Base-by-base conservation (phyloP, 2,113 vertebrate genomes). In the Pygoscelis antarcticus region DNA sequence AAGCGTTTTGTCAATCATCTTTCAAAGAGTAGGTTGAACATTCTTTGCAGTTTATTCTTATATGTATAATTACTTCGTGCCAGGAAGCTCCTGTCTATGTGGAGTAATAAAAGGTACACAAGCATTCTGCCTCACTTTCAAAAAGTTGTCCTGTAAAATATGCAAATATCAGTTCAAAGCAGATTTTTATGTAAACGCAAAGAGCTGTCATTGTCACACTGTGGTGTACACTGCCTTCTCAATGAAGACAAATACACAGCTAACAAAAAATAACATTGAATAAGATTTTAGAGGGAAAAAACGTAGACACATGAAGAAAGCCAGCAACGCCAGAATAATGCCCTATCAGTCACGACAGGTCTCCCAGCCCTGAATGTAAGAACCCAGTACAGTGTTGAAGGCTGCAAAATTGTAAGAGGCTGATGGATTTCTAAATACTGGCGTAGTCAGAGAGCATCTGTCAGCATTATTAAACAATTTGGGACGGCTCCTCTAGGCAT, bases 161-260 rank as follows among this genome's bases (percentile, higher is more conserved):
- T 9, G 27, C 10, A 32, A 92, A 60, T 71, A 70, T 9, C 54
- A 75, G 47, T 42, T 86, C 70, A 82, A 88, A 80, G 54, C 66
- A 93, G 66, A 64, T 72, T 76, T 95, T 94, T 71, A 85, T 87
- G 54, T 69, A 61, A 93, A 88, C 69, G 27, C 52, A 76, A 84
- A 90, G 84, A 84, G 70, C 81, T 79, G 29, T 57, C 15, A 4
- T 30, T 34, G 22, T 42, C 77, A 54, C 38, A 32, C 54, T 25
- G 13, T n/a, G 25, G 6, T 66, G 7, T 10, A 60, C 1, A 7
- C 61, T 91, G 78, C 30, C 66, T 82, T 87, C 61, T 87, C 74
- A 68, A 54, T 57, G 69, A 89, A 89, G 77, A 55, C 65, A 89
- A 84, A 87, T n/a, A 49, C 12, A 49, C 23, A 75, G 83, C n/a